phyloP scores from a whole-genome alignment of 1,140 invertebrate genomes.

The Trachelipus rathkii region DNA sequence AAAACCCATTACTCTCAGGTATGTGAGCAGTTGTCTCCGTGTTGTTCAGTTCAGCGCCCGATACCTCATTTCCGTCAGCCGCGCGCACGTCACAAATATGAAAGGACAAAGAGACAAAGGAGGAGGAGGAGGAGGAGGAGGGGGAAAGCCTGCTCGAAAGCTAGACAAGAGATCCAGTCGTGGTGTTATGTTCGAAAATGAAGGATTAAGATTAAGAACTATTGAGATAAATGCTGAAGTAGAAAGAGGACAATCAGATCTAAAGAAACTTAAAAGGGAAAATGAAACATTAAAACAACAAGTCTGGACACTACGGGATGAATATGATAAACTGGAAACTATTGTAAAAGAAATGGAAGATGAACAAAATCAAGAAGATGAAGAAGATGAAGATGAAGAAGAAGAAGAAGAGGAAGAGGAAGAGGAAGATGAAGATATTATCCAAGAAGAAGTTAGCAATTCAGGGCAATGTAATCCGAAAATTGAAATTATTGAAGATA shows the following conservation, averaged over 20 bases:
- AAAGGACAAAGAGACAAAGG: conserved; percentile 56
- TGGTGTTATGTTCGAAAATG: conserved; percentile 64
- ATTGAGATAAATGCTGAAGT: conserved; percentile 91
- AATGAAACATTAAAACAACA: conserved; percentile 80
- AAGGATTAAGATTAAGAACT: conserved; percentile 79
- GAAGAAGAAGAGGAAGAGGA: conserved; percentile 62
- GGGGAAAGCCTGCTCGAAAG: conserved; percentile 67
- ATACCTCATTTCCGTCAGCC: conserved; percentile 38
- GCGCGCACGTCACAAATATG: conserved; percentile 54
- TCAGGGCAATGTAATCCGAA: too few species aligned
- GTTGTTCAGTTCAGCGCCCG: conserved; percentile 42
- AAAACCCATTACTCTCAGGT: conserved; percentile 11
- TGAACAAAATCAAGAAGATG: conserved; percentile 37
- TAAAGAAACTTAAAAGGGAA: conserved; percentile 77
- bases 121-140: conserved; percentile 67
- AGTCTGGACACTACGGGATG: conserved; percentile 78
- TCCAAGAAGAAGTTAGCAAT: too few species aligned
- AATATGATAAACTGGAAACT: conserved; percentile 78
- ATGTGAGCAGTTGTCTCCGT: conserved; percentile 38
- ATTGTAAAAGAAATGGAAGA: conserved; percentile 60
- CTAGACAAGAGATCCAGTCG: conserved; percentile 49
- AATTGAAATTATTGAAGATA: too few species aligned
- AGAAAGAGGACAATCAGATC: conserved; percentile 82
- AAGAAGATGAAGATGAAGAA: conserved; percentile 47
- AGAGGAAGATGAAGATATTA: conserved; percentile 52